Evolutionary conservation across 2,888 invertebrate genomes (phyloP).

Genomic region (Altica lythri): DNA sequence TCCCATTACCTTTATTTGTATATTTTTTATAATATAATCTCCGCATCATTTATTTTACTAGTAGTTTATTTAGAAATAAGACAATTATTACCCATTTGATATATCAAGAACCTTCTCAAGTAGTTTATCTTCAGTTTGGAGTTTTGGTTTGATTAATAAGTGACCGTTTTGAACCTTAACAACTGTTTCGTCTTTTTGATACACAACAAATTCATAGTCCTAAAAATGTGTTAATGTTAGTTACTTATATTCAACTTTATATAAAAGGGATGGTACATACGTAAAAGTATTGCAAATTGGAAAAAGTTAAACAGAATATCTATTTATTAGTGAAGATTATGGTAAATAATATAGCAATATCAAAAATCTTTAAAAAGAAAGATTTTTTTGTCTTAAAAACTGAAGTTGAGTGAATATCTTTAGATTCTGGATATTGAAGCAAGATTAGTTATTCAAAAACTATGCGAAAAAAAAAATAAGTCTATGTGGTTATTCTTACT

Average conservation of each 20-base stretch:
- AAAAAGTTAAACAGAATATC: slow-evolving; percentile 32
- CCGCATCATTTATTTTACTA: no score
- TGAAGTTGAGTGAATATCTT: no score
- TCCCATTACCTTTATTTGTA: no score
- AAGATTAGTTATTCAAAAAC: no score
- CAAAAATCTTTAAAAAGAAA: slow-evolving; percentile 1
- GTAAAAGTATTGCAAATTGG: no score
- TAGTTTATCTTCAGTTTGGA: slow-evolving; percentile 40
- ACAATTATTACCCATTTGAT: slow-evolving; percentile 50
- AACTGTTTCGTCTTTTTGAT: slow-evolving; percentile 53
- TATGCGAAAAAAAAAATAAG: slow-evolving; percentile 2
- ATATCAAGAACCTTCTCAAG: slow-evolving; percentile 55
- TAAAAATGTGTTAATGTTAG: no score
- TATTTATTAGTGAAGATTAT: not conserved
- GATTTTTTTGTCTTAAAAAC: no score
- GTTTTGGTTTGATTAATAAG: slow-evolving; percentile 52
- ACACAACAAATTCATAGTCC: slow-evolving; percentile 59
- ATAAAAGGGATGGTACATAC: no score
- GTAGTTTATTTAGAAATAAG: no score
- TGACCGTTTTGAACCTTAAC: slow-evolving; percentile 46
- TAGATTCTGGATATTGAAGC: no score
- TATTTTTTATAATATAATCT: no score
- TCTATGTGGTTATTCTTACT: slow-evolving; percentile 45
- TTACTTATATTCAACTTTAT: no score
- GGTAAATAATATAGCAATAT: not conserved